These are phyloP conservation scores for Caenorhabditis inopinata DNA, from an alignment of 1,140 invertebrate genomes.

Conservation along the genomic window DNA sequence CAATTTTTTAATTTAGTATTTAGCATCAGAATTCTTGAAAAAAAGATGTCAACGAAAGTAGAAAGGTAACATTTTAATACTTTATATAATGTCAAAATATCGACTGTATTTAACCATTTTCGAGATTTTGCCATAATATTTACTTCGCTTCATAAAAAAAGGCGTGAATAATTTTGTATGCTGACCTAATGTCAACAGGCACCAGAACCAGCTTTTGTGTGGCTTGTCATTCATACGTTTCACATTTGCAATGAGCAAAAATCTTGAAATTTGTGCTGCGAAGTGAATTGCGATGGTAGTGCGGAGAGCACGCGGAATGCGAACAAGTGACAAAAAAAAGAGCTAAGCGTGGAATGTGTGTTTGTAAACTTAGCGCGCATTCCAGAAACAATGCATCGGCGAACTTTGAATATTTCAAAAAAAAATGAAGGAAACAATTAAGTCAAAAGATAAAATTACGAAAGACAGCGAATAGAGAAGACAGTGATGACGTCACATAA, in stretches of 20 bases:
- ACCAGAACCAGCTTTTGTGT: neutral
- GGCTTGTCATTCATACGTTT: slow-evolving; percentile 22
- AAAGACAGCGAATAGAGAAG: too few relatives aligned
- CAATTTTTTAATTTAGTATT: too few relatives aligned
- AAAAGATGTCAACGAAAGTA: too few relatives aligned
- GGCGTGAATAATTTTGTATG: slow-evolving; percentile 9
- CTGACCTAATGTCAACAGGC: slow-evolving; percentile 30
- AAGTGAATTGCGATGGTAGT: neutral
- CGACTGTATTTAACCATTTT: too few relatives aligned
- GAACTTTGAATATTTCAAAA: neutral
- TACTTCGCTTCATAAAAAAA: too few relatives aligned
- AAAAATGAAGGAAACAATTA: neutral
- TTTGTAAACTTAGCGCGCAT: slow-evolving; percentile 16
- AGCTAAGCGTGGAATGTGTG: slow-evolving; percentile 5
- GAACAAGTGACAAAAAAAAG: neutral
- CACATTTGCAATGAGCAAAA: slow-evolving; percentile 24
- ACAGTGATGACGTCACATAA: too few relatives aligned
- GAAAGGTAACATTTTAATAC: too few relatives aligned
- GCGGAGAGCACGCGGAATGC: neutral
- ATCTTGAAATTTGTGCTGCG: slow-evolving; percentile 7
- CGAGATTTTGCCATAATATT: too few relatives aligned
- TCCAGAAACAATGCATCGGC: neutral
- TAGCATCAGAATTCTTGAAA: too few relatives aligned
- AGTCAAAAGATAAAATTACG: too few relatives aligned
- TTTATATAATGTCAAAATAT: too few relatives aligned